phyloP scores from a whole-genome alignment of 2,797 vertebrate genomes.

The Carapus acus region DNA sequence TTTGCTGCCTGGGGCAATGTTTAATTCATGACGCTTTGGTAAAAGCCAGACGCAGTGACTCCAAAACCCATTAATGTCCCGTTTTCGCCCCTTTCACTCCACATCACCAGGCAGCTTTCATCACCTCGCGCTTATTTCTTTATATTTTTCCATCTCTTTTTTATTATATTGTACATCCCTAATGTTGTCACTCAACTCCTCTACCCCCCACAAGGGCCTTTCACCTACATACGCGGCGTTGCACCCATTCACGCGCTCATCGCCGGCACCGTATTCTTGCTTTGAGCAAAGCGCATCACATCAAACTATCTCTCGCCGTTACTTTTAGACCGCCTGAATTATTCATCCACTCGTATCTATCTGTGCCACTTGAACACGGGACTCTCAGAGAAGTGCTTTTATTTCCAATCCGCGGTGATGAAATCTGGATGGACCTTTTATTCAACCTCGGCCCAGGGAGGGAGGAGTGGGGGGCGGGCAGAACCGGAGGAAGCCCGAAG shows the following conservation, averaged over 20 bases:
- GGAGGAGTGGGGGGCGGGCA: constrained; percentile 46
- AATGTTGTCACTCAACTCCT: not conserved
- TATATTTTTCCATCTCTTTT: constrained; percentile 7
- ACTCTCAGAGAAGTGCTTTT: constrained; percentile 66
- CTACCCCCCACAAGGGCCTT: no score
- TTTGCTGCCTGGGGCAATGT: constrained; percentile 49
- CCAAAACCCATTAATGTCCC: constrained; percentile 62
- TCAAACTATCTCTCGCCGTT: constrained; percentile 40
- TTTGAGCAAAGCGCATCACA: constrained; percentile 52
- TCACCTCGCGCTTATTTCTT: constrained; percentile 2
- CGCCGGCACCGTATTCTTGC: constrained; percentile 53
- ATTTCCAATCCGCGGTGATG: constrained; percentile 53
- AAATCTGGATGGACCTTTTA: constrained; percentile 55
- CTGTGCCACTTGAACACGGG: constrained; percentile 46
- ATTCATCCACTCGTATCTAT: constrained; percentile 69
- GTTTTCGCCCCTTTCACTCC: constrained; percentile 10
- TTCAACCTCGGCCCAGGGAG: constrained; percentile 29
- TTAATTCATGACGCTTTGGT: constrained; percentile 69
- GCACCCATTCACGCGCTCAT: constrained; percentile 31
- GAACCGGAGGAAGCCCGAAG: constrained; percentile 43
- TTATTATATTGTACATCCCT: no score
- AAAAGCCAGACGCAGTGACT: constrained; percentile 55
- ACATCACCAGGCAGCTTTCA: not conserved
- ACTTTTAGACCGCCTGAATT: constrained; percentile 69
- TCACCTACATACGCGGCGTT: not conserved